Base-by-base conservation (phyloP, 35 echinoderm and acorn worm species). In the Lytechinus variegatus region DNA sequence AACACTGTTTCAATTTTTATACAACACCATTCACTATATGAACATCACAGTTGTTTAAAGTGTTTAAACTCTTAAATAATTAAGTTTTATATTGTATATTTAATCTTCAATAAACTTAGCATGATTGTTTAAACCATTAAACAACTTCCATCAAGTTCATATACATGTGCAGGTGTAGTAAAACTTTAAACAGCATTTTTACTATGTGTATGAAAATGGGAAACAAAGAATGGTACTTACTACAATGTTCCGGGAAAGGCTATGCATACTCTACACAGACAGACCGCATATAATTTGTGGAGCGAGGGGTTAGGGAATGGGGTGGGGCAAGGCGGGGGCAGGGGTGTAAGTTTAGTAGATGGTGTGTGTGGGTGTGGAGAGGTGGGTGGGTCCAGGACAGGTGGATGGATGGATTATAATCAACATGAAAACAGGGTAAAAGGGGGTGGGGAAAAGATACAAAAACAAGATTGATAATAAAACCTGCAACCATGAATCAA, bases 151-250 rank as follows among this genome's bases (percentile, higher is more conserved):
- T 44, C 33, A 44, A 44, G 33, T 44, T 44, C 33, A 44, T 44
- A 44, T 44, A 44, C 33, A 44, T 0, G 33, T 44, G 33, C 33
- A 44, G 33, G 33, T 44, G 33, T 44, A 44, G 33, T 44, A 44
- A 44, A 44, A 44, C 33, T 44, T 44, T 44, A 44, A 44, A 44
- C 33, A 44, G 33, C 33, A 44, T 44, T 44, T 44, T 44, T 44
- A 44, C 33, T 44, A 44, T 44, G 54, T 24, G 52, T 57, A 21
- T 14, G 91, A 24, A 54, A 57, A 4, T 57, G 92, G n/a, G 52
- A 61, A 53, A 93, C 72, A 55, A 96, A 92, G 54, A 66, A 94
- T 97, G 90, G 86, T 97, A 97, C 96, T 97, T 97, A 97, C 96
- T 90, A 97, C 95, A 57, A 95, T 54, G 86, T 97, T 95, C 86